Evolutionary conservation across 2,797 vertebrate species (phyloP).

Genomic region (Sarcophilus harrisii): DNA sequence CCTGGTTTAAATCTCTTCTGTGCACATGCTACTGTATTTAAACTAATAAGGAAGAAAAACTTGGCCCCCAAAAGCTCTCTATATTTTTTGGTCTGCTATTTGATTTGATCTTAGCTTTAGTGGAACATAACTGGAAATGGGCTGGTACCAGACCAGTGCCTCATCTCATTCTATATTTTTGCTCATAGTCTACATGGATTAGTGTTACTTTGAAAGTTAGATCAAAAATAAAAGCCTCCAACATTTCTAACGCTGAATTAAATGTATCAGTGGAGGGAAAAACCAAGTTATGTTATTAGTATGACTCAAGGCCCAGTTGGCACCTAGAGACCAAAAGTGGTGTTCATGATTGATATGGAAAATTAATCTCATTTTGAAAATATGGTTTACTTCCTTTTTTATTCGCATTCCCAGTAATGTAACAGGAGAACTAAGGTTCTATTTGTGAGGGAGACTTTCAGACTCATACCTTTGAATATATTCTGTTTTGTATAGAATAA

Average conservation of each 20-base stretch:
- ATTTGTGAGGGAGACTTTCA: not conserved
- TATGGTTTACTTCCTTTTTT: constrained; percentile 2
- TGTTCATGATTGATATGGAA: constrained; percentile 68
- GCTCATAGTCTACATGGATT: not conserved
- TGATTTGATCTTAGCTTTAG: not conserved
- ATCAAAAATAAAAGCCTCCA: not conserved
- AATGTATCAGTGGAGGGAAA: not conserved
- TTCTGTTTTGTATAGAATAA: not conserved
- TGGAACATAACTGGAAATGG: not conserved
- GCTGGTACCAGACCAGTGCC: not conserved
- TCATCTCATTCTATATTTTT: not conserved
- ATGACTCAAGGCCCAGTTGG: constrained; percentile 28
- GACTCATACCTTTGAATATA: not conserved
- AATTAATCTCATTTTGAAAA: constrained; percentile 23
- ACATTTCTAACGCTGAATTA: not conserved
- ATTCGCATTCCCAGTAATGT: not conserved
- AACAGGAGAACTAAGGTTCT: not conserved
- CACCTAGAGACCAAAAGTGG: constrained; percentile 47
- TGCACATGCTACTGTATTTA: not conserved
- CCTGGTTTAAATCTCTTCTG: not conserved
- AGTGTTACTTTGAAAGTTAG: not conserved
- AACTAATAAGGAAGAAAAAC: constrained; percentile 8
- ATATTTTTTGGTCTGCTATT: too few species aligned
- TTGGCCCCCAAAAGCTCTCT: not conserved
- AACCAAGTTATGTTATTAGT: not conserved